These are phyloP conservation scores for Hormiphora californensis DNA, from an alignment of 37 sponge, comb jelly and placozoan genomes.

Conservation along the genomic window DNA sequence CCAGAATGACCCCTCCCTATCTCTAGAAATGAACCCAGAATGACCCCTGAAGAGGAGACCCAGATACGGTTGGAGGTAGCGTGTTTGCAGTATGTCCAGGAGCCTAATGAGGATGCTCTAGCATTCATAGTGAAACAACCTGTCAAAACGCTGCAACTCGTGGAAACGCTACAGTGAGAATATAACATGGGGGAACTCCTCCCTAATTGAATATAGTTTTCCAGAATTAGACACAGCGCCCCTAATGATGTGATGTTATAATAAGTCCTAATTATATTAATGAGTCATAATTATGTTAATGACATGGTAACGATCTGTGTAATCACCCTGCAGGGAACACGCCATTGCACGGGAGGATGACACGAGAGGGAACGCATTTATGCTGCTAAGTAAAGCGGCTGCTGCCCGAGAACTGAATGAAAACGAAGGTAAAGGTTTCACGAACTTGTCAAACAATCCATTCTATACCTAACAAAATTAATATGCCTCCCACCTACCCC, in stretches of 20 bases:
- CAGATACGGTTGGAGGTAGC: slow-evolving; percentile 1
- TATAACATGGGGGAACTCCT: too few species aligned
- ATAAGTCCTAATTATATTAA: too few species aligned
- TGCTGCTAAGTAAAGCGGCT: background rate
- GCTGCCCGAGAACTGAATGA: background rate
- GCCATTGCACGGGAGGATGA: background rate
- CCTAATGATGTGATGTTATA: too few species aligned
- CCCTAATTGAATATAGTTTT: too few species aligned
- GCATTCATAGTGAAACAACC: background rate
- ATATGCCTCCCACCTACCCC: background rate
- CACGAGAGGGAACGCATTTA: background rate
- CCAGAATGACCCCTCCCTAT: too few species aligned
- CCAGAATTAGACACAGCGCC: too few species aligned
- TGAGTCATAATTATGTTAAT: too few species aligned
- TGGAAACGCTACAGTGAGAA: background rate
- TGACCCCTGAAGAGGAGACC: background rate
- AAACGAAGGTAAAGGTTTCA: background rate
- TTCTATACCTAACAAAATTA: background rate
- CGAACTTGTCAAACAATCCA: background rate
- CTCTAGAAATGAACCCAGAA: too few species aligned
- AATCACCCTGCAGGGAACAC: too few species aligned
- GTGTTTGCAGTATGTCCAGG: background rate
- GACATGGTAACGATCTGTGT: too few species aligned
- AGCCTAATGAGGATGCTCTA: background rate
- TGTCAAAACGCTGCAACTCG: background rate